Percentiles rank a stretch among this genome's conserved stretches.
phyloP scores from a whole-genome alignment of 2,113 vertebrate species.

The Pongo pygmaeus region DNA sequence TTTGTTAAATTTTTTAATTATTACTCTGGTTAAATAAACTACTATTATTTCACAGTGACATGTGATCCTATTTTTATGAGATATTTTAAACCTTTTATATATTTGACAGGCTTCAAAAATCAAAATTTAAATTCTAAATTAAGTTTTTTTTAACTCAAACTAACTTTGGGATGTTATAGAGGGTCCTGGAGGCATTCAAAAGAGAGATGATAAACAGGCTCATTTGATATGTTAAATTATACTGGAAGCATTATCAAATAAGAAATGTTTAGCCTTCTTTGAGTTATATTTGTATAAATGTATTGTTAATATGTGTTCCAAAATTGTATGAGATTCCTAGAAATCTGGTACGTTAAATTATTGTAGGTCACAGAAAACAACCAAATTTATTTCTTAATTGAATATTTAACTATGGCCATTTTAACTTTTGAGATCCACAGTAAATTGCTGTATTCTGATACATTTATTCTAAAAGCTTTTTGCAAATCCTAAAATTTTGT shows the following conservation, averaged over 20 bases:
- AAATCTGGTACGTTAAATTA: too few species aligned
- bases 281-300: too few species aligned
- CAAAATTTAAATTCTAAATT: neutral
- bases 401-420: neutral
- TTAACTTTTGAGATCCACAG: neutral
- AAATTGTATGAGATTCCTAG: too few species aligned
- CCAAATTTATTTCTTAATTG: neutral
- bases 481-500: neutral
- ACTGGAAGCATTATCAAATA: too few species aligned
- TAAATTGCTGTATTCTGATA: neutral
- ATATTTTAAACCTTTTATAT: neutral
- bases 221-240: too few species aligned
- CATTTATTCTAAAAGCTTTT: neutral
- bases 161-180: neutral
- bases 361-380: neutral
- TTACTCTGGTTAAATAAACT: neutral
- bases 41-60: neutral
- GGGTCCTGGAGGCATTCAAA: neutral
- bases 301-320: too few species aligned
- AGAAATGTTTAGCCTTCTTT: too few species aligned
- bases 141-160: neutral
- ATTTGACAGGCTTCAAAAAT: neutral
- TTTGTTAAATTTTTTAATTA: neutral
- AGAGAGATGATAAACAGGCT: neutral
- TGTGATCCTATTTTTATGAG: neutral